These are phyloP conservation scores for Drosophila nebulosa DNA, from an alignment of 1,140 invertebrate genomes.

Conservation along the genomic window DNA sequence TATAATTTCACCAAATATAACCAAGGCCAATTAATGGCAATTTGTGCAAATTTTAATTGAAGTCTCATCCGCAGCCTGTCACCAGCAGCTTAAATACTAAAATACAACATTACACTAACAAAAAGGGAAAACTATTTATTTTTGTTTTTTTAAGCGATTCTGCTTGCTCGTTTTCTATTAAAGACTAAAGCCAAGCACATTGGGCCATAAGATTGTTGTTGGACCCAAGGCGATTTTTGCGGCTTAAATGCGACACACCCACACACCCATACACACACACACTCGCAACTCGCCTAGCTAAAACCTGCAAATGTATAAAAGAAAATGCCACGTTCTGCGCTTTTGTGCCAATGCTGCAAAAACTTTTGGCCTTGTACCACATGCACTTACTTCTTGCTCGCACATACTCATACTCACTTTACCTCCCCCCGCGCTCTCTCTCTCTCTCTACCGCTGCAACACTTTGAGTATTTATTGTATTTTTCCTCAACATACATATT, in stretches of 20 bases:
- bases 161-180: slow-evolving; percentile 73
- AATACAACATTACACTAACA: neutral
- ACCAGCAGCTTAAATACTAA: neutral
- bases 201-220: slow-evolving; percentile 55
- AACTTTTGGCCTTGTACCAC: slow-evolving; percentile 75
- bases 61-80: neutral
- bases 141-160: slow-evolving; percentile 60
- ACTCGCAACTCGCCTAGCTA: slow-evolving; percentile 5
- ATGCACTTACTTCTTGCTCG: slow-evolving; percentile 50
- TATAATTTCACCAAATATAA: neutral
- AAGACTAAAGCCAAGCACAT: slow-evolving; percentile 43
- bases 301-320: slow-evolving; percentile 69
- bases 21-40: neutral
- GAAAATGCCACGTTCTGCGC: slow-evolving; percentile 68
- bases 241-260: slow-evolving; percentile 73
- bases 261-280: slow-evolving; percentile 21
- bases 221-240: slow-evolving; percentile 62
- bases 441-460: neutral
- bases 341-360: slow-evolving; percentile 71
- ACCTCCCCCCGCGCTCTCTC: neutral
- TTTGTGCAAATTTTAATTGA: neutral
- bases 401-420: slow-evolving; percentile 5
- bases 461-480: slow-evolving; percentile 56
- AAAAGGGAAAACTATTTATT: slow-evolving; percentile 32
- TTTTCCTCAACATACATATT: slow-evolving; percentile 62